These are phyloP conservation scores for Chaenocephalus aceratus DNA, from an alignment of 2,113 vertebrate species.

Conservation along the genomic window DNA sequence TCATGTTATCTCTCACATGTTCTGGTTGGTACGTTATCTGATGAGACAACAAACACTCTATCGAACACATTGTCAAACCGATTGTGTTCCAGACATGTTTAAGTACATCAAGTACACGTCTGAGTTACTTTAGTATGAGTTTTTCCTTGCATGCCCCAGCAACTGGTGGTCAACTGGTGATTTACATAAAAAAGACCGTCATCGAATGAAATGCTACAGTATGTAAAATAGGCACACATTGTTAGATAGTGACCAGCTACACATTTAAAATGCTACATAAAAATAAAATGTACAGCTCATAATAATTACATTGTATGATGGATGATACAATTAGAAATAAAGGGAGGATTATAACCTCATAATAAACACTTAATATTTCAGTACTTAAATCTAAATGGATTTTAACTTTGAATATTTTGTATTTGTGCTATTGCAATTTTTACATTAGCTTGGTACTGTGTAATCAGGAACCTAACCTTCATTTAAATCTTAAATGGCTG, in stretches of 20 bases:
- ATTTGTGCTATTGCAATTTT: neutral
- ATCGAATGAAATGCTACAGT: neutral
- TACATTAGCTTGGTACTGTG: neutral
- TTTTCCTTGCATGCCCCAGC: neutral
- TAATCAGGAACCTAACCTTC: neutral
- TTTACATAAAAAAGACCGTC: neutral
- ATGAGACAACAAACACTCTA: slow-evolving; percentile 12
- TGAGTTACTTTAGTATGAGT: neutral
- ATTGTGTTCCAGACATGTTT: neutral
- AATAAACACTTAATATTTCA: neutral
- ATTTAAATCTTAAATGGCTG: neutral
- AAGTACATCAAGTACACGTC: neutral
- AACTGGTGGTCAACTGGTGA: neutral
- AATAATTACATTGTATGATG: neutral
- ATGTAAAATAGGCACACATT: neutral
- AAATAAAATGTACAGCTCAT: neutral
- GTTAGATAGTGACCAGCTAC: neutral
- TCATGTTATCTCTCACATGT: slow-evolving; percentile 39
- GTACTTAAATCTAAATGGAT: neutral
- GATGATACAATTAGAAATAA: neutral
- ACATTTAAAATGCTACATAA: neutral
- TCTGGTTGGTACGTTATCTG: neutral
- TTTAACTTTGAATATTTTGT: neutral
- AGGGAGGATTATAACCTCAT: neutral
- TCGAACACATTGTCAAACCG: neutral